Evolutionary conservation across 2,113 vertebrate genomes (phyloP).

Genomic region (Gymnocephalus cernua): DNA sequence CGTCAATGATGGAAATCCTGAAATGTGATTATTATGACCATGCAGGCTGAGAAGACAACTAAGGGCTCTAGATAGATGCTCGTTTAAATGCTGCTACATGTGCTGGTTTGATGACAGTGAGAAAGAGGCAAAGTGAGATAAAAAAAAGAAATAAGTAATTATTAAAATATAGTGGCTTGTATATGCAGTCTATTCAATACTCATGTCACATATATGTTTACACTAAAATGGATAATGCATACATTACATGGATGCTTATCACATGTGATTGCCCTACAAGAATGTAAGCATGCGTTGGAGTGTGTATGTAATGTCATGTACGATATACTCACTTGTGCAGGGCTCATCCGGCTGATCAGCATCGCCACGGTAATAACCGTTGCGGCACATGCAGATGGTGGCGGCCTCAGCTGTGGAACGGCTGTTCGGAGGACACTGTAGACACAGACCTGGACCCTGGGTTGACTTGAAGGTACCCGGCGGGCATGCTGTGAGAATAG

Average conservation of each 20-base stretch:
- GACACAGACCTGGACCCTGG: constrained; percentile 90
- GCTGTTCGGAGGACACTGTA: constrained; percentile 94
- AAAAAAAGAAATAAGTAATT: not conserved
- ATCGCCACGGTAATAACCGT: constrained; percentile 94
- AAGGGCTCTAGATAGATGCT: constrained; percentile 1
- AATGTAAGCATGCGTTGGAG: constrained; percentile 3
- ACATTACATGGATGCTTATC: not conserved
- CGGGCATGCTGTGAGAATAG: constrained; percentile 89
- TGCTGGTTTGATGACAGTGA: not conserved
- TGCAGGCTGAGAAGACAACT: constrained; percentile 2
- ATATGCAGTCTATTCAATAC: constrained; percentile 7
- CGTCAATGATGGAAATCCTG: constrained; percentile 41
- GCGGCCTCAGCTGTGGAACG: constrained; percentile 92
- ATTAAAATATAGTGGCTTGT: not conserved
- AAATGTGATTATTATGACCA: constrained; percentile 35
- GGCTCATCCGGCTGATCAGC: constrained; percentile 90
- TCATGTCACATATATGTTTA: not conserved
- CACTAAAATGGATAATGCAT: constrained; percentile 8
- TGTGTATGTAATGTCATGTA: not conserved
- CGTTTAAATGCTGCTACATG: constrained; percentile 30
- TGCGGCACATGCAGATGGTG: constrained; percentile 93
- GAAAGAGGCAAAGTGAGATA: constrained; percentile 2
- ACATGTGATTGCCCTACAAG: not conserved
- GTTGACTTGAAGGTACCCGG: constrained; percentile 95
- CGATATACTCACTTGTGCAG: constrained; percentile 94